Percentiles rank a stretch among this genome's conserved stretches.
Evolutionary conservation across 2,797 vertebrate genomes (phyloP).

Genomic region (Falco berigora): DNA sequence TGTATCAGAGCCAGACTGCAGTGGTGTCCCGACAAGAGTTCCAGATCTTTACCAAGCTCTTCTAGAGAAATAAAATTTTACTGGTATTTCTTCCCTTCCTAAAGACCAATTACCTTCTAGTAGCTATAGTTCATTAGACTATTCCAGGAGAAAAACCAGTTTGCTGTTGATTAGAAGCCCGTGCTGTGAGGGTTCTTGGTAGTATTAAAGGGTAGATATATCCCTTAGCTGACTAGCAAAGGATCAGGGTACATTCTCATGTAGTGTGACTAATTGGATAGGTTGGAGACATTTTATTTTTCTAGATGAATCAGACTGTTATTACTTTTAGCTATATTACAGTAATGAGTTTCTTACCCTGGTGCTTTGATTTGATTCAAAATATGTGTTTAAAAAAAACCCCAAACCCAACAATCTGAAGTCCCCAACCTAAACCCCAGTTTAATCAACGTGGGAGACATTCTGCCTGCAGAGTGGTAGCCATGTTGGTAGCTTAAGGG

Average conservation of each 20-base stretch:
- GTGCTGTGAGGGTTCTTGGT: background rate
- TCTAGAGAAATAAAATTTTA: background rate
- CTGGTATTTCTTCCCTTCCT: background rate
- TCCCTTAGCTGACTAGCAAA: background rate
- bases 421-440: background rate
- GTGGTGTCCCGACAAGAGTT: conserved; percentile 56
- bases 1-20: conserved; percentile 67
- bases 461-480: conserved; percentile 73
- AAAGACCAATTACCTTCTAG: background rate
- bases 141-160: background rate
- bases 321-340: background rate
- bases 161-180: background rate
- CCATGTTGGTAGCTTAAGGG: conserved; percentile 78
- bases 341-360: background rate
- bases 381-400: conserved; percentile 12
- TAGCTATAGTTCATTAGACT: background rate
- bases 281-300: conserved; percentile 17
- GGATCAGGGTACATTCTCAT: background rate
- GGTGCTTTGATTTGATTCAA: background rate
- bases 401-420: background rate
- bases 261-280: background rate
- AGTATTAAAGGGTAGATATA: background rate
- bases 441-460: conserved; percentile 25
- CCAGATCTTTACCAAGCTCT: background rate
- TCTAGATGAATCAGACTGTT: background rate